Conservation (phyloP, 2,113 vertebrate species). For the Nanorana parkeri region DNA sequence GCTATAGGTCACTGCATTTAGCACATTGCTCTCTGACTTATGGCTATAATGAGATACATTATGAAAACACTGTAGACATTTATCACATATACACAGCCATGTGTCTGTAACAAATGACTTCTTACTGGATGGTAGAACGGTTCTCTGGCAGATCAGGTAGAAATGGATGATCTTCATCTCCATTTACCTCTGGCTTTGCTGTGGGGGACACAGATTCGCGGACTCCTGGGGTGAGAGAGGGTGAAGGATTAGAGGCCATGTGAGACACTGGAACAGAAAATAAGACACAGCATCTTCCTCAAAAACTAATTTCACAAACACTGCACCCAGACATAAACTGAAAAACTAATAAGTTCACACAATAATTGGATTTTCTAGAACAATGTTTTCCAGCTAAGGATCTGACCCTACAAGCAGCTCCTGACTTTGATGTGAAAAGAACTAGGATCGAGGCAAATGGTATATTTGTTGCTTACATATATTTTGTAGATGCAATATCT, state of each 20-base stretch:
- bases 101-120: neutral
- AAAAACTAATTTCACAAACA: conserved; percentile 52
- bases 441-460: neutral
- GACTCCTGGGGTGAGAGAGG: conserved; percentile 75
- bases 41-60: no score
- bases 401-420: neutral
- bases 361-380: conserved; percentile 37
- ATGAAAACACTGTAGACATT: neutral
- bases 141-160: conserved; percentile 87
- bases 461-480: neutral
- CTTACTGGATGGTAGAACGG: conserved; percentile 85
- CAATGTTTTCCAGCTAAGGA: neutral
- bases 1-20: no score
- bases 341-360: neutral
- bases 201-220: conserved; percentile 92
- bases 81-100: neutral
- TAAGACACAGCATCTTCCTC: neutral
- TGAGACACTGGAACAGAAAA: neutral
- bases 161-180: conserved; percentile 80
- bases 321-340: conserved; percentile 26
- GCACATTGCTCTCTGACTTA: no score
- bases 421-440: neutral
- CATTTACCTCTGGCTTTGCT: conserved; percentile 74
- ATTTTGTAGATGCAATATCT: no score
- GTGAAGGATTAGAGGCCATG: conserved; percentile 42